Evolutionary conservation across 2,797 vertebrate genomes (phyloP), one percentile per base, ranked within the genome.

Genomic region (Thalassophryne amazonica): DNA sequence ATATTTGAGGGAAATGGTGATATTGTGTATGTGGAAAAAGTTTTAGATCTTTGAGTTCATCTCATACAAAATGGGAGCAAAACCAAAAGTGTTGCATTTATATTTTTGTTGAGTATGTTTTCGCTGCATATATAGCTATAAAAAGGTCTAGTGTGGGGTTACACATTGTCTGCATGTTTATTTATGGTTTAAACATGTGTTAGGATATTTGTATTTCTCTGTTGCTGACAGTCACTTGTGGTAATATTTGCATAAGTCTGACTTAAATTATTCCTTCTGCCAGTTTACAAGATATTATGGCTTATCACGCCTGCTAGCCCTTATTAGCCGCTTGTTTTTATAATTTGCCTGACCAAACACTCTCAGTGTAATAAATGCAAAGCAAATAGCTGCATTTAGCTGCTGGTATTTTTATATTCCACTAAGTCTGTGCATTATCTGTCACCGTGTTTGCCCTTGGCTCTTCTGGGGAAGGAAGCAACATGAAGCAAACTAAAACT

Each of bases 251-350:
- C 69, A 83, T 90, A 88, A 86, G 61, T 87, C 79, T 55, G 52
- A 77, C 81, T 90, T 86, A 91, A 81, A 68, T 74, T 80, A 87
- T 85, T 81, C 72, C 86, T 32, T 37, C 76, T 89, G 86, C 84
- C 89, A 91, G 75, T 90, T 91, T 89, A 79, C 74, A 81, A 68
- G 73, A 87, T 72, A 89, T 90, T 83, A 80, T 73, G 84, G 86
- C 74, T 91, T 90, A 86, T 86, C 83, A 83, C 59, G 76, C 77
- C 88, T 91, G 86, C 90, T 83, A 69, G 73, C 69, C 82, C 72
- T 76, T 81, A 86, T 92, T 90, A 91, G 81, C 56, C 56, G 50
- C 76, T 83, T 86, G 66, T 72, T 86, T 86, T 89, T 86, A 81
- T 56, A 83, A 84, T 86, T 83, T 73, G 85, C 68, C 76, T 85